Evolutionary conservation across 2,113 vertebrate genomes (phyloP), one percentile per base, ranked within the genome.

Genomic region (Perognathus longimembris): DNA sequence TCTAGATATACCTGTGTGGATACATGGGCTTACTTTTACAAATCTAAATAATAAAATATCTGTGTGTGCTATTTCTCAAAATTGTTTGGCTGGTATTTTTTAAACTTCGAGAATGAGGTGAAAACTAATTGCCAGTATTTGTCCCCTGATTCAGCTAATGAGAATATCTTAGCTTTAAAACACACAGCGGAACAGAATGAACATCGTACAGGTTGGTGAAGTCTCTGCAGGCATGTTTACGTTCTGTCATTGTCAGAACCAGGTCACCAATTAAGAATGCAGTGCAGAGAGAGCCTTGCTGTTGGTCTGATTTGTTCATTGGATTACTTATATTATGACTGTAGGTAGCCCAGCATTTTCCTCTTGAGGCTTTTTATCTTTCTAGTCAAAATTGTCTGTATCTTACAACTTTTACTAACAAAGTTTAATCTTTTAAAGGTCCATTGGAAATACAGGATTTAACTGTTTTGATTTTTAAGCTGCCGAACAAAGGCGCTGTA

Each of bases 111-210:
- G 70, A 74, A 50, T 86, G 32, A 18, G 4, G 0, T 54, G 20
- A 67, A 66, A 74, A n/a, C 69, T 32, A 73, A 40, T 71, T 91
- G 34, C 71, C 50, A 71, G 30, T 61, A 15, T 89, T 28, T 75
- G 20, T 57, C 82, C 6, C 38, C 15, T 90, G 30, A 30, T 85
- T 82, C n/a, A 59, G 34, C 82, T 38, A 91, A 88, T 91, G 4
- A 84, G 84, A 85, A 32, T 83, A 36, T 73, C 73, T 94, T 61
- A 82, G 36, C 36, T 90, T 24, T 90, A 79, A 83, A 92, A 42
- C 36, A n/a, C 9, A 73, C 7, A 83, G 6, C 32, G 4, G 20
- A 24, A 78, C 59, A 95, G 45, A 45, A 8, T 12, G 45, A 45
- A 34, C 59, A 61, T 73, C 73, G 20, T 54, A 7, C 12, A 67